Percentiles rank a stretch among this genome's conserved stretches.
Conservation (phyloP, 2,113 vertebrate genomes). For the Passer domesticus region DNA sequence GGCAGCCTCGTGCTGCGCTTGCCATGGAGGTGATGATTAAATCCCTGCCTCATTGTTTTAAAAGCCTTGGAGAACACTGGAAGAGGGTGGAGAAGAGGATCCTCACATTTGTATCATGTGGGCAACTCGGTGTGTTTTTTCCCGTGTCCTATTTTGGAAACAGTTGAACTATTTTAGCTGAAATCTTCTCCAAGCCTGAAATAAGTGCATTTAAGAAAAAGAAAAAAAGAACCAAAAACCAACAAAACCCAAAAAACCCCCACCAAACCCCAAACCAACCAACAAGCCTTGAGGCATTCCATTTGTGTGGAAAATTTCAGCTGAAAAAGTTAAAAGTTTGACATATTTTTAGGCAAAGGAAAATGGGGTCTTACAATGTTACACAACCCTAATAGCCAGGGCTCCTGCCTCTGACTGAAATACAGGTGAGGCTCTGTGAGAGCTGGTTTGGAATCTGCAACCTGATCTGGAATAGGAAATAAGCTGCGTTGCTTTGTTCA, state of each 20-base stretch:
- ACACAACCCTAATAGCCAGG: neutral
- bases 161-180: conserved; percentile 42
- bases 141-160: conserved; percentile 30
- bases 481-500: conserved; percentile 53
- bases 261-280: neutral
- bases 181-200: conserved; percentile 38
- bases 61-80: neutral
- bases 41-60: conserved; percentile 18
- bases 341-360: conserved; percentile 41
- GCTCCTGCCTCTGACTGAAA: neutral
- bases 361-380: neutral
- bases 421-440: neutral
- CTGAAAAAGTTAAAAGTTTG: conserved; percentile 43
- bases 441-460: conserved; percentile 12
- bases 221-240: neutral
- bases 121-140: neutral
- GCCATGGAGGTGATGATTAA: neutral
- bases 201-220: conserved; percentile 39
- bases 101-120: neutral
- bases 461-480: conserved; percentile 42
- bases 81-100: neutral
- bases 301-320: conserved; percentile 43
- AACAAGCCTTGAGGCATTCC: neutral
- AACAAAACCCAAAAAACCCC: neutral
- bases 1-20: neutral